Evolutionary conservation across 2,888 invertebrate species (phyloP).

Genomic region (Sarcophaga subvicina): DNA sequence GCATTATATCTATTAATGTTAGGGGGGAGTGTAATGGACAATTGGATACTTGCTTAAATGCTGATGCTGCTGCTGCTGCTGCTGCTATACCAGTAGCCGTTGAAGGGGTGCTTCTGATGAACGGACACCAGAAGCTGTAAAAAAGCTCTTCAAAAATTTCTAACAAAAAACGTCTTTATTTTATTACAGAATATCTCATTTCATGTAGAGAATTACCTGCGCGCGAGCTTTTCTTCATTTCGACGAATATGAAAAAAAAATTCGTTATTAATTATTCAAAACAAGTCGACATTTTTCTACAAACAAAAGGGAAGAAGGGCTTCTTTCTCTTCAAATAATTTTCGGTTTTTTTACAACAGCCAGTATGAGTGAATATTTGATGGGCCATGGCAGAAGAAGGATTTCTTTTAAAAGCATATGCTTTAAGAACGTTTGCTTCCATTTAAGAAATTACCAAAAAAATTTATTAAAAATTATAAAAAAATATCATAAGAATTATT

Average conservation of each 20-base stretch:
- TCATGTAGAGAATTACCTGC: constrained; percentile 57
- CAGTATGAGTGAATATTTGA: constrained; percentile 3
- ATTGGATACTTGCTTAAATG: constrained; percentile 17
- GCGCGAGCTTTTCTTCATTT: constrained; percentile 12
- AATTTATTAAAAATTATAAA: background rate
- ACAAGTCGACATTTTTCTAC: constrained; percentile 47
- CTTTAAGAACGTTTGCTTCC: background rate
- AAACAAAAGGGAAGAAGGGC: constrained; percentile 43
- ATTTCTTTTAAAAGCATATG: constrained; percentile 6
- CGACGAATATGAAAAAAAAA: background rate
- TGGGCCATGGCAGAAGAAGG: background rate
- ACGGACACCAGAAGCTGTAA: constrained; percentile 20
- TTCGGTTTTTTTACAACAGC: background rate
- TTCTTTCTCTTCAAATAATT: constrained; percentile 50
- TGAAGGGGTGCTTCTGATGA: constrained; percentile 64
- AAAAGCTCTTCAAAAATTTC: constrained; percentile 38
- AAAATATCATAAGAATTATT: background rate
- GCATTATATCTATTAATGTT: background rate
- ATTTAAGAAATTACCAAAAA: background rate
- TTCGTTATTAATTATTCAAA: constrained; percentile 68
- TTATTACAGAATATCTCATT: background rate
- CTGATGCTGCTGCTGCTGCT: background rate
- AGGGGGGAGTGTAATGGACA: background rate
- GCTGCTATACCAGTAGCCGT: constrained; percentile 19
- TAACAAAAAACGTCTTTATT: constrained; percentile 33